Percentiles rank a stretch among this genome's conserved stretches.
Conservation (phyloP, 2,113 vertebrate species). For the Tachycineta bicolor region DNA sequence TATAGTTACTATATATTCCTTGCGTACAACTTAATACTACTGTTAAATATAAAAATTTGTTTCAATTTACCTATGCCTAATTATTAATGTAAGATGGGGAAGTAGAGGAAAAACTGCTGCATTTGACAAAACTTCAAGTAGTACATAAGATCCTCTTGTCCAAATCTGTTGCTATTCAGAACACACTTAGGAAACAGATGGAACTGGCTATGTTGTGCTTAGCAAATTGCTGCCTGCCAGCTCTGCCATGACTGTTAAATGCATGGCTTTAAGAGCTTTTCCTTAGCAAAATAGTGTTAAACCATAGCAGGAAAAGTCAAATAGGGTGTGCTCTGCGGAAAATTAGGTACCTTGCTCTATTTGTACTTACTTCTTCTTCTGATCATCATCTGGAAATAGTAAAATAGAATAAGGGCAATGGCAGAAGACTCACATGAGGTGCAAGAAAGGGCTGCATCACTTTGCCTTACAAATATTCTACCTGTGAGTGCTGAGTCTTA, state of each 20-base stretch:
- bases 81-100: not conserved
- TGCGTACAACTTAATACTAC: not conserved
- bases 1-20: not conserved
- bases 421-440: not conserved
- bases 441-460: accelerated
- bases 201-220: not conserved
- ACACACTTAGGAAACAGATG: not conserved
- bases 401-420: not conserved
- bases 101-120: not conserved
- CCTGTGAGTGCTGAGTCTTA: not conserved
- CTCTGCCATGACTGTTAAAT: not conserved
- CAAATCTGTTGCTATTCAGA: not conserved
- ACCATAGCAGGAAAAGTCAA: not conserved
- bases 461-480: not conserved
- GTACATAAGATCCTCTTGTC: not conserved
- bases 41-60: not conserved
- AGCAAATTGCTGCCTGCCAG: not conserved
- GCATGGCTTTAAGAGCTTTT: not conserved
- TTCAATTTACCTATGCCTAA: not conserved
- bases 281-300: not conserved
- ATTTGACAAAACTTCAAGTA: not conserved
- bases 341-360: not conserved
- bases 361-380: not conserved
- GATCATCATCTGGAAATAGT: not conserved
- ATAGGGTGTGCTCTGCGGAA: not conserved